Base-by-base conservation (phyloP, 2,113 vertebrate species). In the Ptychochromis oligacanthus region DNA sequence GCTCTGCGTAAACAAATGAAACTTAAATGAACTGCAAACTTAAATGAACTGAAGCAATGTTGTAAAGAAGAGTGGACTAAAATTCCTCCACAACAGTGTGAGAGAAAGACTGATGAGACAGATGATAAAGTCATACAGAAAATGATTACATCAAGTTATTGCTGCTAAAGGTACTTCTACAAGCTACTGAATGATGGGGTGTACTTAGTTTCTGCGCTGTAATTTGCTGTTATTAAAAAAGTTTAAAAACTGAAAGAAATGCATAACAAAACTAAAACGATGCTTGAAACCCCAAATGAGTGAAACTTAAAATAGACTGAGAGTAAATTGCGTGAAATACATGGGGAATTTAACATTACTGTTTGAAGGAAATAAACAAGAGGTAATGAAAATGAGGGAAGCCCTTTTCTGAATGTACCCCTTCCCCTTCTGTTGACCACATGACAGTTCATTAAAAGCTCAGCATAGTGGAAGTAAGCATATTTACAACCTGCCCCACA, bases 331-430 rank as follows among this genome's bases (percentile, higher is more conserved):
- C 59, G 4, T 1, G 2, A 6, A 7, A 80, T 74, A 77, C 6
- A 10, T 61, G 82, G 90, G 88, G 79, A 91, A 79, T 89, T 90
- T 70, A 49, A 31, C 22, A 26, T 62, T 34, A 58, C 61, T 74
- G 55, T 80, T 54, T 79, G 18, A 54, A 54, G 78, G 76, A 15
- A 78, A 62, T 56, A 20, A 13, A 4, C 7, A n/a, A n/a, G 52
- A 11, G 57, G 65, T 87, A 81, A 54, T 78, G 81, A 81, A 84
- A 91, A 79, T 57, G 85, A 93, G 91, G 92, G 91, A 94, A 88
- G 83, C 89, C 92, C 91, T 93, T 89, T 22, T 83, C 11, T 28
- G 26, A 6, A 9, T n/a, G 15, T 3, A 52, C 14, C 9, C 8
- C 22, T 82, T 88, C 80, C 58, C 10, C n/a, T 52, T 78, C 15